Base-by-base conservation (phyloP, 2,113 vertebrate species). In the Hystrix brachyura region DNA sequence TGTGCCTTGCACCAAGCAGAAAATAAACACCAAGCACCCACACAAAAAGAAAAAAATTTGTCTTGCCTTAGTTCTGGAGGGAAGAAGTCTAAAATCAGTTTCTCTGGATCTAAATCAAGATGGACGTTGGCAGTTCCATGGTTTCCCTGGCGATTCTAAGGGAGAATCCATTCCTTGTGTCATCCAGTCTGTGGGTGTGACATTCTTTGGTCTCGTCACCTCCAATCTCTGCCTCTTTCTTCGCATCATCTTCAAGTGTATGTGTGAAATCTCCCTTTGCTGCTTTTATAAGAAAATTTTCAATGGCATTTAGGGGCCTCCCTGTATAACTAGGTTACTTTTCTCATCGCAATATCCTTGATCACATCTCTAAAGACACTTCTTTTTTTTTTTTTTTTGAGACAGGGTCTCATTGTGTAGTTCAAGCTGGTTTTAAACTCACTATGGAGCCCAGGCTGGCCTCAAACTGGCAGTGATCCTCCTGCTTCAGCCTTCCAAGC, bases 21-120 rank as follows among this genome's bases (percentile, higher is more conserved):
- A 96, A 98, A 98, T 99, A 99, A 99, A 99, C 69, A 29, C n/a
- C 0, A 53, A 98, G 98, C 98, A 99, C 98, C 98, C 97, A 38
- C 38, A 38, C 38, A 38, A 38, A 32, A 65, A 27, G 29, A 65
- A 4, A 65, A n/a, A 69, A n/a, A 7, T 69, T n/a, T 69, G 34
- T 69, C 34, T 69, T 34, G 32, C 65, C 32, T 69, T 69, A 69
- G 65, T 69, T 69, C 15, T 69, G 65, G 65, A n/a, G 65, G 65
- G 7, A 69, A 34, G 10, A 67, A 67, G 32, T 67, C 65, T 29
- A 67, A 67, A 67, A 67, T 67, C 55, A 57, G 55, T 67, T 67
- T 67, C 32, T 34, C 13, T 67, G 32, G 27, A 67, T 34, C 32
- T 67, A 67, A 67, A 34, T 67, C 65, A 67, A 67, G 32, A 34